Conservation (phyloP, 2,113 vertebrate species). For the Syngnathus floridae region DNA sequence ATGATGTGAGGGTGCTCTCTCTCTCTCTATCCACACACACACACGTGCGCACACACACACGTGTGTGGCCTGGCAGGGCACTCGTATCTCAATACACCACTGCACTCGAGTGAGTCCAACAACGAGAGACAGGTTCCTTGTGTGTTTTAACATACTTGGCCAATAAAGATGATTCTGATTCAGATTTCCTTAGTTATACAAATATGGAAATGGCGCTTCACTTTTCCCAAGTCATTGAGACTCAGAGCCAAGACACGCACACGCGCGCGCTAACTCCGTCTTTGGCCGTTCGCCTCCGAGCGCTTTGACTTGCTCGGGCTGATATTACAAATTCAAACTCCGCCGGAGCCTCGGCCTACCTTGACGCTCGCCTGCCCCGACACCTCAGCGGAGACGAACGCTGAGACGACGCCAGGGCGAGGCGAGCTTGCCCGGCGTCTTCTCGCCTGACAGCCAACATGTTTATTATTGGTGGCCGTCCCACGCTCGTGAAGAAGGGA, state of each 20-base stretch:
- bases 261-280: neutral
- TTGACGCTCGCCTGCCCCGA: conserved; percentile 34
- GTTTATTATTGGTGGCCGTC: conserved; percentile 38
- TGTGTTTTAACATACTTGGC: conserved; percentile 4
- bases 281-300: conserved; percentile 38
- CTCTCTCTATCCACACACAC: too few species aligned
- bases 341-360: conserved; percentile 11
- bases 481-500: conserved; percentile 40
- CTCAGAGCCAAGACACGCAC: neutral
- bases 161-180: neutral
- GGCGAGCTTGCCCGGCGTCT: conserved; percentile 20
- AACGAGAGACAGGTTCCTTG: neutral
- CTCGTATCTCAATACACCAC: too few species aligned
- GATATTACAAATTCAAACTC: conserved; percentile 22
- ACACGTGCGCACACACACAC: too few species aligned
- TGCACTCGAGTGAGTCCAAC: neutral
- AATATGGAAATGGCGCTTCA: conserved; percentile 41
- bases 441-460: conserved; percentile 30
- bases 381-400: conserved; percentile 43
- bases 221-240: conserved; percentile 20
- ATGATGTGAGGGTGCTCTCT: too few species aligned
- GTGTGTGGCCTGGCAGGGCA: too few species aligned
- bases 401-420: conserved; percentile 23
- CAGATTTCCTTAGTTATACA: conserved; percentile 27
- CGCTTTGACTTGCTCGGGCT: neutral